Evolutionary conservation across 2,888 invertebrate species (phyloP), one percentile per base, ranked within the genome.

Genomic region (Laspeyria flexula): DNA sequence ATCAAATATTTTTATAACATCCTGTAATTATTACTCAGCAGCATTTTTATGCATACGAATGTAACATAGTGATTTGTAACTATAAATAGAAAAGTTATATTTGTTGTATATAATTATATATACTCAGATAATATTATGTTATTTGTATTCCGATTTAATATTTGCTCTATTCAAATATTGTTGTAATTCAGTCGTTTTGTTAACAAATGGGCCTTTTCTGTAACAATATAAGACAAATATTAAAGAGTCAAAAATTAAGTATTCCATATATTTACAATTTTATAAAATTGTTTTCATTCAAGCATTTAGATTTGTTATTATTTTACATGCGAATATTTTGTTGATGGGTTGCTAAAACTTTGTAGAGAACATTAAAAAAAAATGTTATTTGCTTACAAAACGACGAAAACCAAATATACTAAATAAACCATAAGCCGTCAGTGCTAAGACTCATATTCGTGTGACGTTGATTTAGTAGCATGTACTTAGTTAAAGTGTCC

Each of bases 401-500:
- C 5, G 18, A 35, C 13, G 18, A 29, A 40, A 43, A 23, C 13
- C 13, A 44, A 46, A 53, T 25, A 16, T 16, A 25, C 21, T 21
- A 21, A 21, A 21, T 15, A n/a, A 45, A 35, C 15, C 11, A 25
- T 11, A 48, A 35, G 45, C 21, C 25, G 40, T 44, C 41, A 34
- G 7, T 38, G 18, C 35, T 51, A 44, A 60, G 65, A 66, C 58
- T 65, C 62, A 64, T 43, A 65, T 62, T 75, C 49, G 65, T 65
- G 60, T 75, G 69, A 75, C 65, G 65, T 74, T 75, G 67, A 65
- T 75, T 66, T 72, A 47, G 52, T 63, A 75, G 68, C 63, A 73
- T 83, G 89, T 89, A 89, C 89, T 88, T 88, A 89, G 77, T 64
- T 65, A 73, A 72, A 79, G 80, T 86, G 88, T 89, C 87, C 88